Conservation (phyloP, 1,140 invertebrate genomes). For the Hydropsyche tenuis region DNA sequence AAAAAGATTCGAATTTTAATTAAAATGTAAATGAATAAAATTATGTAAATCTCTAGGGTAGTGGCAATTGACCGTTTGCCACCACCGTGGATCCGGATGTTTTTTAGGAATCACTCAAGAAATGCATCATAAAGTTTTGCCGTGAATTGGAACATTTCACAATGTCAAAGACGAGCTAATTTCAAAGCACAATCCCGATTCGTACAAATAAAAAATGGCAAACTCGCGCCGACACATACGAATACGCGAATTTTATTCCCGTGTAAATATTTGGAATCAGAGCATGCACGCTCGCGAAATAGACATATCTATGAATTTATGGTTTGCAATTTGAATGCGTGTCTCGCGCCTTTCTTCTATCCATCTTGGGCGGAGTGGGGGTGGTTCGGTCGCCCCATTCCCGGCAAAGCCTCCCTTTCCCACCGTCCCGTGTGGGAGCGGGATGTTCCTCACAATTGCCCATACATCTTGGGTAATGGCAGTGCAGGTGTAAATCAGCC, state of each 20-base stretch:
- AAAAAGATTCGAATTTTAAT: too few relatives aligned
- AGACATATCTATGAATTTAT: conserved; percentile 43
- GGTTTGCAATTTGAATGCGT: conserved; percentile 41
- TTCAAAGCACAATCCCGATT: too few relatives aligned
- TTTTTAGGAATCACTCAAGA: too few relatives aligned
- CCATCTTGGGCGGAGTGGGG: conserved; percentile 18
- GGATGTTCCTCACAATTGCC: conserved; percentile 49
- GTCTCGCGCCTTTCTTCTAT: conserved; percentile 40
- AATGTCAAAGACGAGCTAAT: too few relatives aligned
- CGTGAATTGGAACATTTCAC: too few relatives aligned
- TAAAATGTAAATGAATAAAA: too few relatives aligned
- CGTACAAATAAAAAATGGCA: too few relatives aligned
- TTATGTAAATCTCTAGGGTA: too few relatives aligned
- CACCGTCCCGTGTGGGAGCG: background rate
- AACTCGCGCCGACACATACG: background rate
- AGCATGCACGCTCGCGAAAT: conserved; percentile 24
- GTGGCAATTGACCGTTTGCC: too few relatives aligned
- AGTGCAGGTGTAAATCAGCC: conserved; percentile 49
- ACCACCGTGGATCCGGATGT: too few relatives aligned
- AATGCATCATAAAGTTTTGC: too few relatives aligned
- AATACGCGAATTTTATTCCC: background rate
- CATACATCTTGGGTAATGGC: conserved; percentile 48
- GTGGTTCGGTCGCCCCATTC: background rate
- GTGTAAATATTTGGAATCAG: conserved; percentile 28
- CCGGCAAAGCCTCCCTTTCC: too few relatives aligned